Conservation (phyloP, 2,797 vertebrate genomes). For the Gobio occitaniae region DNA sequence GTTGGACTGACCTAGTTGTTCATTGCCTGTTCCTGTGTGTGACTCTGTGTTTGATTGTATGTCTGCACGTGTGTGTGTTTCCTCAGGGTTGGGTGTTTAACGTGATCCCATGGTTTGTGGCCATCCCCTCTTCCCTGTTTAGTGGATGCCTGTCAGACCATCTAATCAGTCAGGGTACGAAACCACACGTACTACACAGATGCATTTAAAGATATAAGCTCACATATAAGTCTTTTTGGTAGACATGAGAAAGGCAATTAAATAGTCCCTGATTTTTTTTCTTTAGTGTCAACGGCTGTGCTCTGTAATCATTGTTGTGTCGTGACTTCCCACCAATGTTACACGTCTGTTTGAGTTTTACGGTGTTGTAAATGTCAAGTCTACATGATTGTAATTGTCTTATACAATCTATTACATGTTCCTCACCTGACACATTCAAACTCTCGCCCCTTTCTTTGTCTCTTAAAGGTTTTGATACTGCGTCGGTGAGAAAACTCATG, state of each 20-base stretch:
- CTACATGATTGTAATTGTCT: constrained; percentile 12
- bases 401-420: constrained; percentile 6
- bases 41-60: constrained; percentile 41
- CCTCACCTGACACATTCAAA: background rate
- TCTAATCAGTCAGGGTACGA: constrained; percentile 89
- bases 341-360: constrained; percentile 36
- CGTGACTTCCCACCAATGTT: background rate
- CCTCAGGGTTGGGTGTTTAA: constrained; percentile 96
- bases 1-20: background rate
- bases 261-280: background rate
- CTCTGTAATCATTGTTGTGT: constrained; percentile 20
- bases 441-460: background rate
- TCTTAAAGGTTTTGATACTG: constrained; percentile 85
- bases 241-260: background rate
- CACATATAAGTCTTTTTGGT: background rate
- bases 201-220: background rate
- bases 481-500: constrained; percentile 93
- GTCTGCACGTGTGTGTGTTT: constrained; percentile 44
- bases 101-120: constrained; percentile 94
- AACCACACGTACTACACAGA: background rate
- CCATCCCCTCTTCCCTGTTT: constrained; percentile 89
- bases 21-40: background rate
- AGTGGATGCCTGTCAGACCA: constrained; percentile 92
- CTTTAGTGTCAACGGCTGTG: background rate
- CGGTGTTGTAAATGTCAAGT: constrained; percentile 40